These are phyloP conservation scores for Corythornis vintsioides DNA, from an alignment of 2,113 vertebrate species.

Conservation along the genomic window DNA sequence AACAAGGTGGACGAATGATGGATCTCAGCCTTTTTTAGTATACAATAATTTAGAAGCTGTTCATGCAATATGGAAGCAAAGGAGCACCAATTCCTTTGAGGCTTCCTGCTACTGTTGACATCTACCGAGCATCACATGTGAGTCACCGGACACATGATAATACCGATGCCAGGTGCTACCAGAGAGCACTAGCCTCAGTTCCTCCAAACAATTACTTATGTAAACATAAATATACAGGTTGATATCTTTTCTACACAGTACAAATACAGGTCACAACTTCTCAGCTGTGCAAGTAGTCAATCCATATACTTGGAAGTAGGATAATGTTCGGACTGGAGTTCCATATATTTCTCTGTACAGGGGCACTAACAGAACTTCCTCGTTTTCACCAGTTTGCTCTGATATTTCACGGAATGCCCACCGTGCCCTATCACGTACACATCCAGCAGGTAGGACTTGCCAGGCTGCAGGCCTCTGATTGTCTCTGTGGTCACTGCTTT, in stretches of 20 bases:
- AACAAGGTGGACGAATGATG: constrained; percentile 61
- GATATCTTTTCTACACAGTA: constrained; percentile 85
- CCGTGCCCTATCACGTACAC: constrained; percentile 94
- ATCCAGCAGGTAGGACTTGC: constrained; percentile 94
- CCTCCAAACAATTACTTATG: constrained; percentile 70
- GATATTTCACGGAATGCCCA: constrained; percentile 94
- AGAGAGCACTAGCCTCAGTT: constrained; percentile 42
- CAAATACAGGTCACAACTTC: constrained; percentile 81
- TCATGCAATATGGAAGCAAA: constrained; percentile 86
- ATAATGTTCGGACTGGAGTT: constrained; percentile 78
- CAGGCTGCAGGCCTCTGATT: constrained; percentile 88
- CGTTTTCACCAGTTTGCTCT: constrained; percentile 98
- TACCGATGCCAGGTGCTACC: constrained; percentile 6
- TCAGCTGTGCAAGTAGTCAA: constrained; percentile 85
- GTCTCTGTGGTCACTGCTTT: constrained; percentile 97
- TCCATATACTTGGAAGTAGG: constrained; percentile 81
- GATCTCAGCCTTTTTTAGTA: constrained; percentile 71
- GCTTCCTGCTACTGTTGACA: constrained; percentile 65
- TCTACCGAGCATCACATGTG: constrained; percentile 68
- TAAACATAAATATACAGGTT: constrained; percentile 87
- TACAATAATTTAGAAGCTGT: constrained; percentile 87
- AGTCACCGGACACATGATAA: constrained; percentile 39
- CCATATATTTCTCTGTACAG: constrained; percentile 72
- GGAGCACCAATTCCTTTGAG: constrained; percentile 54
- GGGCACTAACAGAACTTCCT: constrained; percentile 92